These are phyloP conservation scores for Sarcophaga variegata DNA, from an alignment of 2,888 invertebrate species.

Conservation along the genomic window DNA sequence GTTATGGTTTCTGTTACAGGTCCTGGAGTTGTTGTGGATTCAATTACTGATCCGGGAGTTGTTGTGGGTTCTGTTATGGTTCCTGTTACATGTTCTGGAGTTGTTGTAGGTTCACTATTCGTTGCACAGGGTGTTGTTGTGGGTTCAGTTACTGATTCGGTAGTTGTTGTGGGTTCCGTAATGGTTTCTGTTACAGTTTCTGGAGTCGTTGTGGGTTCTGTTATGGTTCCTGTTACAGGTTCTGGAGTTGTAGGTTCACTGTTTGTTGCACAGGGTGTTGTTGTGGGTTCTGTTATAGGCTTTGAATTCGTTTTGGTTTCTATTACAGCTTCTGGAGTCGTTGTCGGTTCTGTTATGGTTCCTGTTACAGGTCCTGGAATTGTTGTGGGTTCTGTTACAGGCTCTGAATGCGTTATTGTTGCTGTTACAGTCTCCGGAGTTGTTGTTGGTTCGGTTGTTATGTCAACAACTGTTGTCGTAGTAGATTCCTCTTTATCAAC, in stretches of 20 bases:
- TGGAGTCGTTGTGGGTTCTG: background rate
- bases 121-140: background rate
- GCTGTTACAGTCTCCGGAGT: background rate
- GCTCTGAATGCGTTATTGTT: background rate
- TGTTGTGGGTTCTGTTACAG: background rate
- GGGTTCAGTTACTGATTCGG: background rate
- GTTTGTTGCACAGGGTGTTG: background rate
- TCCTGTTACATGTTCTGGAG: background rate
- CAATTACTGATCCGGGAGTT: background rate
- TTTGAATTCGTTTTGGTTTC: constrained; percentile 37
- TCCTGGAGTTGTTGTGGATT: background rate
- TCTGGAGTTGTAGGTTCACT: too few relatives aligned
- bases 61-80: background rate
- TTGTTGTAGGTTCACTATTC: background rate
- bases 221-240: background rate
- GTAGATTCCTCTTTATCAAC: background rate
- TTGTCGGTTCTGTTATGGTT: too few relatives aligned
- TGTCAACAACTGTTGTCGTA: too few relatives aligned
- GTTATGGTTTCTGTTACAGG: too few relatives aligned
- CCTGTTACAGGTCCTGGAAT: too few relatives aligned
- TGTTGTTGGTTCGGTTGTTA: background rate
- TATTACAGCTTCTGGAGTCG: background rate
- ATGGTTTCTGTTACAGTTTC: background rate
- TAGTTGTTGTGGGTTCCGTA: background rate
- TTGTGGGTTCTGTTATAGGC: background rate